These are phyloP conservation scores for Syrmaticus mikado DNA, from an alignment of 2,113 vertebrate genomes.

Conservation along the genomic window DNA sequence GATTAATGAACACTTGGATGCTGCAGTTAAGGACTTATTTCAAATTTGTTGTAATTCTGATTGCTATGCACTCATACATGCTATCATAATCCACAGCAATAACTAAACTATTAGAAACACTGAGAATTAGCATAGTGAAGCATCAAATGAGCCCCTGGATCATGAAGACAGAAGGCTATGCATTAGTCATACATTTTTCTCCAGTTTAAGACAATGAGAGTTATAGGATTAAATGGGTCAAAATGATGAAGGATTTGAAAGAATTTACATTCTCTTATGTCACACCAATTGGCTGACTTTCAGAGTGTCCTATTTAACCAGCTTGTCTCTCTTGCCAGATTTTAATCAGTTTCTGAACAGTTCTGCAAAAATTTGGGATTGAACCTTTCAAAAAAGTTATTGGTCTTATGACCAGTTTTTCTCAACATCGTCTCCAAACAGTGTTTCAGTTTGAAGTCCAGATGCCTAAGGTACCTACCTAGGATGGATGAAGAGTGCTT, in stretches of 20 bases:
- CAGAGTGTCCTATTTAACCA: not conserved
- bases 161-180: not conserved
- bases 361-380: not conserved
- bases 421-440: not conserved
- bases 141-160: not conserved
- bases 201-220: not conserved
- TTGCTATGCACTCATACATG: not conserved
- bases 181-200: not conserved
- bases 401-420: not conserved
- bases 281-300: not conserved
- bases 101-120: not conserved
- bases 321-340: not conserved
- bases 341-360: not conserved
- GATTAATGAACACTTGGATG: not conserved
- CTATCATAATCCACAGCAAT: not conserved
- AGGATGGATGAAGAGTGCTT: not conserved
- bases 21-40: not conserved
- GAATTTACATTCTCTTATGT: not conserved
- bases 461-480: not conserved
- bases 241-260: not conserved
- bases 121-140: not conserved
- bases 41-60: not conserved
- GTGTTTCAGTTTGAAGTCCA: not conserved
- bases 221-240: not conserved
- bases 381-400: not conserved